phyloP scores from a whole-genome alignment of 2,113 vertebrate species.

The Ptilonorhynchus violaceus region DNA sequence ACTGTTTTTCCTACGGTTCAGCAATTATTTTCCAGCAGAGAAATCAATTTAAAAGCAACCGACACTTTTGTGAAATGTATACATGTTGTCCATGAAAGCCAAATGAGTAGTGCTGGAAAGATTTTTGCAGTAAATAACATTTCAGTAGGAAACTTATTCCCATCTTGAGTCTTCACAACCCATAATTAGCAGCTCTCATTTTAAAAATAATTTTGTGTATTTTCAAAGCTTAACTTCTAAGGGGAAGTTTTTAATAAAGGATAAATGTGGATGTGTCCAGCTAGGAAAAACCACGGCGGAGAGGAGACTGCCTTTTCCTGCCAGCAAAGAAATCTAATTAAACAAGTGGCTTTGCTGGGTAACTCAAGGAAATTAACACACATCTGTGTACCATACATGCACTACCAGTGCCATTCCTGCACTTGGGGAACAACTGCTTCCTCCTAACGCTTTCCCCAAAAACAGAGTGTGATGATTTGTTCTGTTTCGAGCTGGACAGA shows the following conservation, averaged over 20 bases:
- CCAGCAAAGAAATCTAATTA: slow-evolving; percentile 35
- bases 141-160: background rate
- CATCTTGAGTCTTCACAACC: background rate
- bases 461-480: background rate
- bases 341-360: slow-evolving; percentile 1
- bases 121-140: slow-evolving; percentile 12
- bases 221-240: slow-evolving; percentile 28
- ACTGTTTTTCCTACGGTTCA: slow-evolving; percentile 23
- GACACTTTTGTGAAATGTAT: slow-evolving; percentile 24
- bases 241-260: slow-evolving; percentile 46
- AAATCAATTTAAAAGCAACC: slow-evolving; percentile 44
- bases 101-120: background rate
- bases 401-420: background rate
- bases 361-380: slow-evolving; percentile 16
- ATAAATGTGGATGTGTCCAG: slow-evolving; percentile 19
- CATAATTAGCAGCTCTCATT: slow-evolving; percentile 10
- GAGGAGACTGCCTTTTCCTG: slow-evolving; percentile 21
- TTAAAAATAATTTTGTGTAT: slow-evolving; percentile 14
- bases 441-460: background rate
- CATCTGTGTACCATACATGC: background rate
- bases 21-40: slow-evolving; percentile 44
- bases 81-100: background rate
- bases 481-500: background rate
- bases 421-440: background rate
- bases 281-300: background rate